phyloP scores from a whole-genome alignment of 2,113 vertebrate genomes.

The Eublepharis macularius region DNA sequence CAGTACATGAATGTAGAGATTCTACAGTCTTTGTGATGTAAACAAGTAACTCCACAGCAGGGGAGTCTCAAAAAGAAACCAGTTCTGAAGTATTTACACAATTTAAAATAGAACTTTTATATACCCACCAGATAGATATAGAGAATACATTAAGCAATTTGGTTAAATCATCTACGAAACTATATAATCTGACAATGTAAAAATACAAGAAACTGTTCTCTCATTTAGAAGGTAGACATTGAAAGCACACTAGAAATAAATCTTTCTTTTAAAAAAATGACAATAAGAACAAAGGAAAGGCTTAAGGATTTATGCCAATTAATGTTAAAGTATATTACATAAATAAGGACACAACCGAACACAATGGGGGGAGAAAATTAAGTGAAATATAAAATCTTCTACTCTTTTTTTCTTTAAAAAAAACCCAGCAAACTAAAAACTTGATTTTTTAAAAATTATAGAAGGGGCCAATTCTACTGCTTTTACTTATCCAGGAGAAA shows the following conservation, averaged over 20 bases:
- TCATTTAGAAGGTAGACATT: constrained; percentile 90
- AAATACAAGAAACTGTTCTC: constrained; percentile 99
- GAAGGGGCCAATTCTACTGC: constrained; percentile 57
- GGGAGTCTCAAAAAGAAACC: constrained; percentile 94
- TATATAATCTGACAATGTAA: constrained; percentile 99
- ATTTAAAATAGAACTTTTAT: constrained; percentile 99
- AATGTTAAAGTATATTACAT: constrained; percentile 91
- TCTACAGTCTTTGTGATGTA: constrained; percentile 99
- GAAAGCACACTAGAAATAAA: constrained; percentile 92
- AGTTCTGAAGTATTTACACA: constrained; percentile 97
- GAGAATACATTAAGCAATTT: constrained; percentile 94
- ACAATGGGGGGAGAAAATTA: constrained; percentile 77
- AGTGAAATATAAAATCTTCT: constrained; percentile 95
- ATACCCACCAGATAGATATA: constrained; percentile 87
- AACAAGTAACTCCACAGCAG: constrained; percentile 92
- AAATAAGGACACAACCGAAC: constrained; percentile 90
- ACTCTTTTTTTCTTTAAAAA: constrained; percentile 72
- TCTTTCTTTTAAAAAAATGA: constrained; percentile 75
- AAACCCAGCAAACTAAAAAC: constrained; percentile 85
- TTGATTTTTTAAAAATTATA: constrained; percentile 72
- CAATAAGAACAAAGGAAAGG: constrained; percentile 76
- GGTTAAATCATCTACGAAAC: constrained; percentile 99
- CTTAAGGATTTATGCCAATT: constrained; percentile 87
- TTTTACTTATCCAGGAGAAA: constrained; percentile 48
- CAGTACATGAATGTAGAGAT: constrained; percentile 99